Evolutionary conservation across 2,113 vertebrate species (phyloP).

Genomic region (Synodontis membranacea): DNA sequence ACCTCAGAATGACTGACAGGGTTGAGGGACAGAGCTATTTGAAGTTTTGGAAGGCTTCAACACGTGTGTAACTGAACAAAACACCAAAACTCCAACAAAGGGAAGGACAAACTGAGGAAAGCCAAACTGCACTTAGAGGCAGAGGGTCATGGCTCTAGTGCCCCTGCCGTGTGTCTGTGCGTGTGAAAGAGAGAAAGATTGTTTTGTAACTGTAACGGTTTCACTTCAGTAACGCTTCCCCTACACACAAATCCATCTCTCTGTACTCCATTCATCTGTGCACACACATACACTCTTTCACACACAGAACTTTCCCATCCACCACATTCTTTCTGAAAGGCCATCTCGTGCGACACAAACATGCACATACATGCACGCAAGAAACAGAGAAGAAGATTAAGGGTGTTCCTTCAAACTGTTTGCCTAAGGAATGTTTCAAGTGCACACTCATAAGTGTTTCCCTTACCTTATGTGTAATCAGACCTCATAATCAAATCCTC

Average conservation of each 20-base stretch:
- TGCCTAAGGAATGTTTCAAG: not conserved
- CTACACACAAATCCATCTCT: not conserved
- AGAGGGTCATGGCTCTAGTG: constrained; percentile 31
- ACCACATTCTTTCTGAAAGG: not conserved
- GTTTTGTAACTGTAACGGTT: not conserved
- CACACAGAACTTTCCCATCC: not conserved
- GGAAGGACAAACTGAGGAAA: constrained; percentile 6
- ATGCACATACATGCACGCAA: not conserved
- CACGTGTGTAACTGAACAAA: not conserved
- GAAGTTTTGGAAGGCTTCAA: not conserved
- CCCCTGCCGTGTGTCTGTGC: constrained; percentile 2
- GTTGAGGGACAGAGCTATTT: not conserved
- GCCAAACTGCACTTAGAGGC: constrained; percentile 19
- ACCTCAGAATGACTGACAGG: not conserved
- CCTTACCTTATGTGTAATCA: not conserved
- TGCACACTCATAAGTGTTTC: not conserved
- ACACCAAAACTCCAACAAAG: not conserved
- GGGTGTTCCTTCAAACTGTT: not conserved
- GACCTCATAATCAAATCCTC: not conserved
- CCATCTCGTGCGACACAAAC: not conserved
- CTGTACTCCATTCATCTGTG: not conserved
- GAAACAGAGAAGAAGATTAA: not conserved
- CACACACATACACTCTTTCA: not conserved
- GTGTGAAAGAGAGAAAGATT: no score
- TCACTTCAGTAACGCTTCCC: not conserved